phyloP scores from a whole-genome alignment of 2,797 vertebrate genomes.

The Tokudaia tokunoshimensis region DNA sequence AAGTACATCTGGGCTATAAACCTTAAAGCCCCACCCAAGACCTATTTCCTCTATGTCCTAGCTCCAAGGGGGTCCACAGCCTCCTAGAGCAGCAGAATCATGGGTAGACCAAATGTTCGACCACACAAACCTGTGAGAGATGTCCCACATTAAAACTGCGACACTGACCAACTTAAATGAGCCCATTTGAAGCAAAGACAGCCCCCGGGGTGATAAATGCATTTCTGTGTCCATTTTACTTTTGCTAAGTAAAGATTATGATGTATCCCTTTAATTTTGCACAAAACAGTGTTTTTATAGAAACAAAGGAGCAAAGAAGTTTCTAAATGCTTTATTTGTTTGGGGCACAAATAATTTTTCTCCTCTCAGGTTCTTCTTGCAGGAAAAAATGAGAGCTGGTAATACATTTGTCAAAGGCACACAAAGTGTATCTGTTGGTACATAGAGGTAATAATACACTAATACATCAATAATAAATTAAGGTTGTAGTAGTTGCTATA shows the following conservation, averaged over 20 bases:
- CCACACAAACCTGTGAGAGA: background rate
- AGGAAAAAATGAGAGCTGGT: constrained; percentile 62
- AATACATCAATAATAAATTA: constrained; percentile 86
- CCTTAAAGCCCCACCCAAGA: background rate
- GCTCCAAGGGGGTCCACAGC: background rate
- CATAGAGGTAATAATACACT: constrained; percentile 64
- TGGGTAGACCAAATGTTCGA: background rate
- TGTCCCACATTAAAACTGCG: background rate
- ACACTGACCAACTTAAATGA: constrained; percentile 24
- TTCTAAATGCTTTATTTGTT: constrained; percentile 65
- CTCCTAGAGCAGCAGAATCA: background rate
- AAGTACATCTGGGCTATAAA: background rate
- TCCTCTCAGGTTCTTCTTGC: constrained; percentile 37
- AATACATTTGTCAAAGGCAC: constrained; percentile 55
- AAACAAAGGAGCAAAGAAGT: constrained; percentile 54
- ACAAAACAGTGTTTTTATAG: background rate
- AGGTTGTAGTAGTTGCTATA: constrained; percentile 63
- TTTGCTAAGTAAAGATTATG: constrained; percentile 44
- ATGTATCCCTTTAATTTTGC: constrained; percentile 22
- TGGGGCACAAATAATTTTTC: constrained; percentile 37
- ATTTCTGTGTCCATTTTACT: constrained; percentile 9
- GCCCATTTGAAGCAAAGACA: background rate
- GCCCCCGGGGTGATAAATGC: background rate
- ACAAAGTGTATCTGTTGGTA: constrained; percentile 20
- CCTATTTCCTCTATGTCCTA: background rate